A percentile compares a stretch with the other conserved stretches of the same genome.
Conservation (phyloP, 2,888 invertebrate species). For the Tanypteryx hageni region DNA sequence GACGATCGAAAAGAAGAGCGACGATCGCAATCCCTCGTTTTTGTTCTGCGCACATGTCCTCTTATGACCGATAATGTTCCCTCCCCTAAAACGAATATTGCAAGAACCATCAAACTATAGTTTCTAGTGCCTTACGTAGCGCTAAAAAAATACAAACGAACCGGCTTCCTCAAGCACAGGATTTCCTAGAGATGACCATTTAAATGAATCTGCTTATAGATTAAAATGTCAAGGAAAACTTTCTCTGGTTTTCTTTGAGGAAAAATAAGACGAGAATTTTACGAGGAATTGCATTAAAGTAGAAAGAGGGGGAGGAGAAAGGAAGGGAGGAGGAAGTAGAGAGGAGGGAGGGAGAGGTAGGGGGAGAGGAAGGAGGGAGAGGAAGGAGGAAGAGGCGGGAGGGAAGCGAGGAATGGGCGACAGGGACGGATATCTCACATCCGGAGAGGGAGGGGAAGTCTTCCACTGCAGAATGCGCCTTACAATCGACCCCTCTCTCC, state of each 20-base stretch:
- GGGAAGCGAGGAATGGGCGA: not conserved
- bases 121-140: too few species aligned
- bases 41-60: too few species aligned
- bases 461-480: constrained; percentile 57
- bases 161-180: too few species aligned
- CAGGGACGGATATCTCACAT: not conserved
- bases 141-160: too few species aligned
- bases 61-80: too few species aligned
- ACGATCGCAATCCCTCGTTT: too few species aligned
- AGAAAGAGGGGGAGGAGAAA: not conserved
- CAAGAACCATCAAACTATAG: too few species aligned
- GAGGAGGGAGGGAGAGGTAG: not conserved
- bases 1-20: not conserved
- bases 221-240: not conserved
- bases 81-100: too few species aligned
- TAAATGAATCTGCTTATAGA: too few species aligned
- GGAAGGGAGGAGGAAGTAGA: not conserved
- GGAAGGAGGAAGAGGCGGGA: not conserved
- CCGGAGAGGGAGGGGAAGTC: constrained; percentile 2
- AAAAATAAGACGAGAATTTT: not conserved
- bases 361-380: not conserved
- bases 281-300: not conserved
- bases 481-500: constrained; percentile 52
- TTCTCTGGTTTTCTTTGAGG: not conserved
- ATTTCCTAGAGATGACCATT: too few species aligned